A percentile compares a stretch with the other conserved stretches of the same genome.
Conservation (phyloP, 1,140 invertebrate species). For the Lithobius niger region DNA sequence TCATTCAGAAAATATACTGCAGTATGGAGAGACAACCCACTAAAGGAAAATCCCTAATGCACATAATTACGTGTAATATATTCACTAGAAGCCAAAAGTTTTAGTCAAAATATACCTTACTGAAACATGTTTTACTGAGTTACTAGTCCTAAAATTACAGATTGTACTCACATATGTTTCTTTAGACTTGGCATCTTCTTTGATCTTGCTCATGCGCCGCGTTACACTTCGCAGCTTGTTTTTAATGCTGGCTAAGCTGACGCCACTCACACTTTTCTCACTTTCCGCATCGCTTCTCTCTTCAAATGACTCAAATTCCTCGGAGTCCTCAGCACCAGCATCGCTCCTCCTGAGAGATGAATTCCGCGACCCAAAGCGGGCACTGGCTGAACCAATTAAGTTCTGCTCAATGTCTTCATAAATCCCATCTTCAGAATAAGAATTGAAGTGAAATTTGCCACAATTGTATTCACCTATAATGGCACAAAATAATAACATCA, state of each 20-base stretch:
- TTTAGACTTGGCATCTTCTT: background rate
- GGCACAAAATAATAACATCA: background rate
- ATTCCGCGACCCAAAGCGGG: no score
- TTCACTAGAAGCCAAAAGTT: no score
- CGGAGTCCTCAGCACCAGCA: background rate
- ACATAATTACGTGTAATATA: no score
- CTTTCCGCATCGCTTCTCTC: constrained; percentile 7
- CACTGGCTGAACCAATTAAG: no score
- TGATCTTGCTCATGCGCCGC: background rate
- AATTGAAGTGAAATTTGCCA: background rate
- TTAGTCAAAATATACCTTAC: no score
- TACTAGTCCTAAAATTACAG: no score
- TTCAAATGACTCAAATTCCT: constrained; percentile 4
- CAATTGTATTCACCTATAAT: background rate
- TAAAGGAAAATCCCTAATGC: no score
- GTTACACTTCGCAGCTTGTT: constrained; percentile 1
- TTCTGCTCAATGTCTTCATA: constrained; percentile 11
- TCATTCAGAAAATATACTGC: no score
- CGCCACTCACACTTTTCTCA: background rate
- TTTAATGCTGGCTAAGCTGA: constrained; percentile 10
- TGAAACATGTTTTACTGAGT: no score
- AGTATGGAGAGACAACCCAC: no score
- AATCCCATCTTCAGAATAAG: constrained; percentile 6
- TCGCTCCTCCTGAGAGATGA: background rate
- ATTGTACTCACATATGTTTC: background rate